Base-by-base conservation (phyloP, 2,113 vertebrate species). In the Rallus limicola region DNA sequence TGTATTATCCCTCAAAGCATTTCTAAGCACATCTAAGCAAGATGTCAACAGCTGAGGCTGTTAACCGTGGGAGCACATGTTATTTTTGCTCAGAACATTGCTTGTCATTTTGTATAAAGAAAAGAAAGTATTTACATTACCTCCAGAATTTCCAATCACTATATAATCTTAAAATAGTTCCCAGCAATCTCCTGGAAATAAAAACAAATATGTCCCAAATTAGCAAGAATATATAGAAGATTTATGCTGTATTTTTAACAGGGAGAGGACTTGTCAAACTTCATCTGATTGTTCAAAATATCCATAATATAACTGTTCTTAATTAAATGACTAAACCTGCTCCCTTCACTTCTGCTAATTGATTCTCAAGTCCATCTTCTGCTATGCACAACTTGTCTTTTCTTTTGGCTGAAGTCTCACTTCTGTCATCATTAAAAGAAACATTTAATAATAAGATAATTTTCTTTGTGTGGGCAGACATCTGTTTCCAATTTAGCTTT, bases 401-500 rank as follows among this genome's bases (percentile, higher is more conserved):
- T 85, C 50, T 69, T 91, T 95, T 87, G 71, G 70, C 50, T 88
- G 60, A 78, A 95, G 48, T 90, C 23, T 88, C 70, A 80, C 75
- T 95, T 97, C 87, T 92, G 64, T 82, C 55, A 55, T 77, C 28
- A 87, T 91, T 93, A 94, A 64, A 96, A 96, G 79, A 97, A 94
- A 87, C 31, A 33, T 91, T 95, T 94, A 93, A 71, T 96, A 97
- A 92, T 94, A 96, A 96, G 86, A 96, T 94, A 21, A 81, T 93
- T 94, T 96, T 92, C 76, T 92, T 94, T 77, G 69, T 95, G 87
- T 95, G 83, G 89, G 71, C 63, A 88, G 91, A 92, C 92, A 97
- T 93, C 94, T 96, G 95, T 89, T 97, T 90, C 68, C 80, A 93
- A 94, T 97, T 96, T 68, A 81, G n/a, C 93, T 93, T 95, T 96